Conservation (phyloP, 2,113 vertebrate species). For the Cnemophilus loriae region DNA sequence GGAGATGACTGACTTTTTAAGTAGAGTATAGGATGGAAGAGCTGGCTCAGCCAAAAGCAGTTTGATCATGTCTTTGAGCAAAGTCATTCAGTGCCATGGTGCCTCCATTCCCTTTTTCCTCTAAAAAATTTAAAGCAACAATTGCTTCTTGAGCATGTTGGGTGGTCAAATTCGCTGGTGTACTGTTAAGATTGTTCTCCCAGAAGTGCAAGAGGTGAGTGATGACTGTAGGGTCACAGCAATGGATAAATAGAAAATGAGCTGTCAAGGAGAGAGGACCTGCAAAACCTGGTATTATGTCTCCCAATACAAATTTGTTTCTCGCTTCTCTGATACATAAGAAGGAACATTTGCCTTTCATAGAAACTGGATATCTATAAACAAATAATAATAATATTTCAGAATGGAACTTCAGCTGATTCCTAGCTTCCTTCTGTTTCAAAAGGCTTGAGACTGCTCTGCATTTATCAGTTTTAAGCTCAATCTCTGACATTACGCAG, state of each 20-base stretch:
- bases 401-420: background rate
- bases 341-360: background rate
- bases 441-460: background rate
- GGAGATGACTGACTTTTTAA: background rate
- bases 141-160: background rate
- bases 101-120: background rate
- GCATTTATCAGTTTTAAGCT: background rate
- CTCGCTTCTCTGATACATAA: background rate
- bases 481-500: background rate
- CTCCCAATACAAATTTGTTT: background rate
- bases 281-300: background rate
- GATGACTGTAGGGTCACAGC: background rate
- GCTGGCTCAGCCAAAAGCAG: background rate
- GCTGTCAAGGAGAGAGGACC: background rate
- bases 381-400: background rate
- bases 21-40: background rate
- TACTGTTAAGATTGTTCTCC: background rate
- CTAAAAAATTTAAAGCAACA: background rate
- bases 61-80: background rate
- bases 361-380: background rate
- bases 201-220: background rate
- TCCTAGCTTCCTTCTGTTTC: background rate
- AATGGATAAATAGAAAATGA: background rate
- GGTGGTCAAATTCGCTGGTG: background rate
- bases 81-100: background rate